Percentiles rank a stretch among this genome's conserved stretches.
These are phyloP conservation scores for Willowsia nigromaculata DNA, from an alignment of 2,888 invertebrate genomes.

Conservation along the genomic window DNA sequence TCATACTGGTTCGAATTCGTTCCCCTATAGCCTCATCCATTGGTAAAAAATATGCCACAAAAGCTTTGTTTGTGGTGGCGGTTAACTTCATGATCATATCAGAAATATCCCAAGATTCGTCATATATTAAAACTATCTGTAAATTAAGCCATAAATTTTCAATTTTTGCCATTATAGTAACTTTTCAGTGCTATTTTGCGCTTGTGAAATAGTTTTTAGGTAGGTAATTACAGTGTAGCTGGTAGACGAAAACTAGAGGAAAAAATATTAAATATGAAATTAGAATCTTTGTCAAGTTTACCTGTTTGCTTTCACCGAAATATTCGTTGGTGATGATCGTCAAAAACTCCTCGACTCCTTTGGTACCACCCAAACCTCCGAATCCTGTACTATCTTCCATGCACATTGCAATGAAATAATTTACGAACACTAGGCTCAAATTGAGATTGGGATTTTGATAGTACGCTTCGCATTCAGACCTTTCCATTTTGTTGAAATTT, in stretches of 20 bases:
- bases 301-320: conserved; percentile 71
- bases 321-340: conserved; percentile 74
- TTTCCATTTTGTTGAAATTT: too few species aligned
- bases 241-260: too few species aligned
- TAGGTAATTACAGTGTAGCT: too few species aligned
- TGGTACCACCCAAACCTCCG: conserved; percentile 39
- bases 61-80: conserved; percentile 69
- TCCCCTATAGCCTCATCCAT: conserved; percentile 60
- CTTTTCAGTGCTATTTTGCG: too few species aligned
- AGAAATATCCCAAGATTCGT: conserved; percentile 78
- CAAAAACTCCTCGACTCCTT: conserved; percentile 75
- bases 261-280: too few species aligned
- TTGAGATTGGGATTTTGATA: conserved; percentile 50
- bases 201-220: too few species aligned
- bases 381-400: conserved; percentile 36
- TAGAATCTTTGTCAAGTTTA: conserved; percentile 13
- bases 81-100: conserved; percentile 74
- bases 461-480: conserved; percentile 62
- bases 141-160: not conserved
- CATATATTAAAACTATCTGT: conserved; percentile 76
- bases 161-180: too few species aligned
- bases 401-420: conserved; percentile 61
- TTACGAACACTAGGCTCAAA: conserved; percentile 69
- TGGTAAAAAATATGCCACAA: conserved; percentile 77
- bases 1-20: conserved; percentile 56